Base-by-base conservation (phyloP, 1,140 invertebrate genomes). In the Maconellicoccus hirsutus region DNA sequence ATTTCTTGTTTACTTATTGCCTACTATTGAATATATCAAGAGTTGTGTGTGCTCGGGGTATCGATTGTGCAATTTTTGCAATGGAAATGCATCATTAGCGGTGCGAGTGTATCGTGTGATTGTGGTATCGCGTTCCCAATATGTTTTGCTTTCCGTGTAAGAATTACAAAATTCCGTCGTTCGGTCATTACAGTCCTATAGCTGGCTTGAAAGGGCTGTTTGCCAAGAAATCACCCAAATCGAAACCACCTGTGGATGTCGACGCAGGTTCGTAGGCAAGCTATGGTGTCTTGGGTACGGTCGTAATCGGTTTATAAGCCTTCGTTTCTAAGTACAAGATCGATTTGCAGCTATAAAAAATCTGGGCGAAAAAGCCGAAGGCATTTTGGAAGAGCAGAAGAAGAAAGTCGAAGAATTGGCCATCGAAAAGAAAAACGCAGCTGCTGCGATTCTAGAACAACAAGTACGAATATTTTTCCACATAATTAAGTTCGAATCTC, bases 271-370 rank as follows among this genome's bases (percentile, higher is more conserved):
- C n/a, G 42, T 52, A n/a, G n/a, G n/a, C n/a, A n/a, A n/a, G n/a
- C n/a, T 52, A 33, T 33, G 29, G 3, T 33, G 29, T 33, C 12
- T 33, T 33, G 3, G 3, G 3, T 33, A 6, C 12, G 29, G 3
- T 33, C 12, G 29, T 33, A 33, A 6, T 6, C 29, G 12, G 3
- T 33, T 33, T 33, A 33, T 33, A 33, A 33, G 29, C 4, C 3
- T 33, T 33, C 29, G 29, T 33, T 6, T 33, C 29, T 33, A 33
- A 6, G 29, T 33, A 33, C 29, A n/a, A n/a, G n/a, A n/a, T n/a
- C n/a, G n/a, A n/a, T 74, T 77, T 74, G 1, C 75, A 78, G 77
- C 76, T 26, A 70, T 78, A 27, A 78, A 78, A 72, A 75, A 75
- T 71, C 69, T 78, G 59, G 74, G 75, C 6, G 73, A 73, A 33